A percentile compares a stretch with the other conserved stretches of the same genome.
Evolutionary conservation across 2,797 vertebrate genomes (phyloP).

Genomic region (Tenualosa ilisha): DNA sequence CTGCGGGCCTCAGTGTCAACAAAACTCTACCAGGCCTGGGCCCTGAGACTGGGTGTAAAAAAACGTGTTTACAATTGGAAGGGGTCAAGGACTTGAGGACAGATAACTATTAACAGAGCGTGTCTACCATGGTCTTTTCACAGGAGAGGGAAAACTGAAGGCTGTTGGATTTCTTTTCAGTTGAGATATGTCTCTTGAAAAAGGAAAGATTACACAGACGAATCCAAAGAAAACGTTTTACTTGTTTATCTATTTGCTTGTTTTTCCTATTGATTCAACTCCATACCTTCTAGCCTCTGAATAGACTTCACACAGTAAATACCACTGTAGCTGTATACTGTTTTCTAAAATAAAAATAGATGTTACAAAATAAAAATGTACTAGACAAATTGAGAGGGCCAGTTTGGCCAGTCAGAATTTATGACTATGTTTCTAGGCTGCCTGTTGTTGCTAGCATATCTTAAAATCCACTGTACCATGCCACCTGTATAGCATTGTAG

Average conservation of each 20-base stretch:
- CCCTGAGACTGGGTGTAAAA: slow-evolving; percentile 81
- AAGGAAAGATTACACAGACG: background rate
- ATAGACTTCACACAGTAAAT: background rate
- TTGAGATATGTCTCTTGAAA: slow-evolving; percentile 28
- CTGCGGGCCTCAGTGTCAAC: slow-evolving; percentile 90
- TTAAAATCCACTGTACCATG: background rate
- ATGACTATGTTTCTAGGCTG: background rate
- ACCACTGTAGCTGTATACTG: background rate
- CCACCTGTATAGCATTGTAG: background rate
- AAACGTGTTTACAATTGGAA: slow-evolving; percentile 90
- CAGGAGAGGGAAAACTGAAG: slow-evolving; percentile 63
- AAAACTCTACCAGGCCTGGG: slow-evolving; percentile 86
- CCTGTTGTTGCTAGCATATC: background rate
- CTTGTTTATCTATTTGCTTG: background rate
- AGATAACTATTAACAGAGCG: slow-evolving; percentile 96
- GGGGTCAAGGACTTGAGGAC: slow-evolving; percentile 96
- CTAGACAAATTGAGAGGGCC: background rate
- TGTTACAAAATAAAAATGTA: background rate
- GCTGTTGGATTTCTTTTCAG: slow-evolving; percentile 51
- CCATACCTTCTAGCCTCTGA: background rate
- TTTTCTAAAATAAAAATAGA: background rate
- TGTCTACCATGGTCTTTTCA: slow-evolving; percentile 73
- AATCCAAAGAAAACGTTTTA: background rate
- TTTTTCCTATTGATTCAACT: background rate
- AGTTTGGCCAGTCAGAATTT: background rate